Evolutionary conservation across 2,797 vertebrate species (phyloP).

Genomic region (Enteromius unitaeniatus): DNA sequence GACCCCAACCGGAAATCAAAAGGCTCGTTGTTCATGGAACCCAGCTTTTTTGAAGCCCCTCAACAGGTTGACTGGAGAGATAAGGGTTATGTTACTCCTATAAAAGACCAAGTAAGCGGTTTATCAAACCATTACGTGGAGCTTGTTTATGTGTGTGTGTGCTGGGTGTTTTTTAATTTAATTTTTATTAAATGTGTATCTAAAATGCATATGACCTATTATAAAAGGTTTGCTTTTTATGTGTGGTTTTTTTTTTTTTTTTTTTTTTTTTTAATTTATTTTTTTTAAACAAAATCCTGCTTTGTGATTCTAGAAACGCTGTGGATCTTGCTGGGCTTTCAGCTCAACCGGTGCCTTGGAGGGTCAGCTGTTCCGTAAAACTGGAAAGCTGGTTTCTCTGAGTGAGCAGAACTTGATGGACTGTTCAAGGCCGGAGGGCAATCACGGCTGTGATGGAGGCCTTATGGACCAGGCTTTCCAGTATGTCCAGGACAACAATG

Average conservation of each 20-base stretch:
- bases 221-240: neutral
- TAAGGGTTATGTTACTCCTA: slow-evolving; percentile 83
- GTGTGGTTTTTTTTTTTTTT: neutral
- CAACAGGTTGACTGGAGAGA: slow-evolving; percentile 82
- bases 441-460: slow-evolving; percentile 81
- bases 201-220: too few species aligned
- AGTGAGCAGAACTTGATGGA: slow-evolving; percentile 87
- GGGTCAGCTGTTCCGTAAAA: slow-evolving; percentile 82
- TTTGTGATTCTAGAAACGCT: slow-evolving; percentile 73
- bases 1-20: slow-evolving; percentile 64
- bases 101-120: slow-evolving; percentile 84
- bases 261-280: too few species aligned
- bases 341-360: slow-evolving; percentile 83
- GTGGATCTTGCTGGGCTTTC: slow-evolving; percentile 89
- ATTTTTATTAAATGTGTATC: neutral
- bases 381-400: slow-evolving; percentile 77
- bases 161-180: too few species aligned
- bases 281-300: neutral
- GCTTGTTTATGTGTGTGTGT: neutral
- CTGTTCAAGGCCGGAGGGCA: slow-evolving; percentile 80
- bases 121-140: neutral
- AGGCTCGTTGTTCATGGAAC: slow-evolving; percentile 77
- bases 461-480: slow-evolving; percentile 81
- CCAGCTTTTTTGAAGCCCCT: slow-evolving; percentile 72
- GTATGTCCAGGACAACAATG: slow-evolving; percentile 80